A percentile compares a stretch with the other conserved stretches of the same genome.
Conservation (phyloP, 2,113 vertebrate species). For the Hemichromis elongatus region DNA sequence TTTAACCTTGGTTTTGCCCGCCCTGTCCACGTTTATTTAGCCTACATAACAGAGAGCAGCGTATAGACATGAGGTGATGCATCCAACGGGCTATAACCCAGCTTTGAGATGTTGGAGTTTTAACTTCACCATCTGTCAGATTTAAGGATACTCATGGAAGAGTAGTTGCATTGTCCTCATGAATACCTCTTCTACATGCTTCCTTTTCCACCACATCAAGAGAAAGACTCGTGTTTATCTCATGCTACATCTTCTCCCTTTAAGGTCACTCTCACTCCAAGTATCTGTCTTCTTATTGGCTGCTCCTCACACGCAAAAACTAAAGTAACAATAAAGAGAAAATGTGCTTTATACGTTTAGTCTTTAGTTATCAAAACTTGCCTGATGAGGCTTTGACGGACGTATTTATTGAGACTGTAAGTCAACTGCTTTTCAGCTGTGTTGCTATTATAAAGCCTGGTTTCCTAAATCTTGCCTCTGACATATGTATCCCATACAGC, state of each 20-base stretch:
- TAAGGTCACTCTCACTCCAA: too few species aligned
- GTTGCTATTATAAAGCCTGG: neutral
- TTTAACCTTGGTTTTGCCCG: neutral
- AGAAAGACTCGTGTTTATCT: neutral
- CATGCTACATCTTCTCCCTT: neutral
- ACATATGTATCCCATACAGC: neutral
- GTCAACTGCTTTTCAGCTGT: neutral
- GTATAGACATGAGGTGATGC: neutral
- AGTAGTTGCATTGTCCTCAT: neutral
- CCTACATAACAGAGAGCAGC: neutral
- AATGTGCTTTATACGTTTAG: neutral
- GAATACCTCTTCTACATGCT: neutral
- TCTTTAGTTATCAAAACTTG: neutral
- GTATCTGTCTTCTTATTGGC: neutral
- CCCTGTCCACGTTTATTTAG: neutral
- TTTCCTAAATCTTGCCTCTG: neutral
- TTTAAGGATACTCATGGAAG: neutral
- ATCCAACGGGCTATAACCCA: neutral
- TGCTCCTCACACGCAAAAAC: neutral
- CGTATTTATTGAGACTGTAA: neutral
- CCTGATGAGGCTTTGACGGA: neutral
- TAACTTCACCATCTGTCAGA: neutral
- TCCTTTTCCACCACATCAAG: neutral
- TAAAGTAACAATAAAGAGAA: neutral
- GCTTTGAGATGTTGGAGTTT: neutral